Evolutionary conservation across 2,113 vertebrate genomes (phyloP).

Genomic region (Pterocles burchelli): DNA sequence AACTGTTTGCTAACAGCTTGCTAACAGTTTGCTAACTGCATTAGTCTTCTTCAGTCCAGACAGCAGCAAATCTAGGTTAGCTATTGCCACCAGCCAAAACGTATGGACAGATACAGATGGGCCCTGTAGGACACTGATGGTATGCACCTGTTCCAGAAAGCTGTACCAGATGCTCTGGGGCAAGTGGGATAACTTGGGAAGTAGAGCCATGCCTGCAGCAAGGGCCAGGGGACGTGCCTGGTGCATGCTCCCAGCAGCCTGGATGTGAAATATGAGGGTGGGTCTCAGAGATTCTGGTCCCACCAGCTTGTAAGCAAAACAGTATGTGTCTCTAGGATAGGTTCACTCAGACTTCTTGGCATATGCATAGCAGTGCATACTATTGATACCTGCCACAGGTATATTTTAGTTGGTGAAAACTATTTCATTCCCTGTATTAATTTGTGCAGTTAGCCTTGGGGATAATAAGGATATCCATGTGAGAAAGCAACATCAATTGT

Average conservation of each 20-base stretch:
- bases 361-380: rapidly evolving
- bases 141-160: constrained; percentile 6
- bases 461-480: neutral
- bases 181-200: neutral
- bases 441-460: neutral
- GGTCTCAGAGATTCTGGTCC: rapidly evolving
- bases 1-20: neutral
- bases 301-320: neutral
- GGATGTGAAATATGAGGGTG: neutral
- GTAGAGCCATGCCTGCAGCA: no score
- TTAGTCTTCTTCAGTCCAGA: neutral
- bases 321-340: rapidly evolving
- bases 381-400: neutral
- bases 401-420: neutral
- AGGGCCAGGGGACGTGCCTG: rapidly evolving
- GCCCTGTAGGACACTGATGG: neutral
- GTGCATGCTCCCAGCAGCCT: rapidly evolving
- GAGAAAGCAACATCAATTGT: neutral
- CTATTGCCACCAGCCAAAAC: neutral
- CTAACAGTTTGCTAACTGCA: neutral
- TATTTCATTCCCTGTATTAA: neutral
- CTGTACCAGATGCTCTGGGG: neutral
- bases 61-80: neutral
- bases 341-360: neutral
- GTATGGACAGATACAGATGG: neutral